Conservation (phyloP, 2,113 vertebrate genomes). For the Suncus etruscus region DNA sequence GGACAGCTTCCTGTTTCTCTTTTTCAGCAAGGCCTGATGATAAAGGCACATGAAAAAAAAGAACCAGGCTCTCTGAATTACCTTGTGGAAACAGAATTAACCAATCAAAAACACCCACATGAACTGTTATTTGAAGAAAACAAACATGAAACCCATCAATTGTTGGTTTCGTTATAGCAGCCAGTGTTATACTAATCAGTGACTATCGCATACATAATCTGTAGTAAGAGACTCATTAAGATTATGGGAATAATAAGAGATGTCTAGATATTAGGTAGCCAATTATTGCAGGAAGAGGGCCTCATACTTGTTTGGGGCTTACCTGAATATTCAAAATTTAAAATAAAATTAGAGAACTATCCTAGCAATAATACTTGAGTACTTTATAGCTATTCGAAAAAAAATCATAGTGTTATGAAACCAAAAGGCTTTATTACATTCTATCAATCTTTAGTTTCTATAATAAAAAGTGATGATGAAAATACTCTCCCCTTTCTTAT, state of each 20-base stretch:
- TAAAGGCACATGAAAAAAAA: neutral
- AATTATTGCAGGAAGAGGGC: conserved; percentile 18
- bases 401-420: conserved; percentile 51
- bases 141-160: neutral
- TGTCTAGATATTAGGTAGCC: neutral
- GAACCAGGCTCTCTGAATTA: conserved; percentile 13
- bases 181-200: neutral
- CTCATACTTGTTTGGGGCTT: neutral
- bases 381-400: conserved; percentile 43
- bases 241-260: neutral
- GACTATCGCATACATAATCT: neutral
- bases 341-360: conserved; percentile 54
- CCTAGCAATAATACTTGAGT: conserved; percentile 46
- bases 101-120: neutral
- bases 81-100: neutral
- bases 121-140: conserved; percentile 16
- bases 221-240: conserved; percentile 1
- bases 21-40: neutral
- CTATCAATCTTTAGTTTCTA: conserved; percentile 50
- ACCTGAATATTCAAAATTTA: conserved; percentile 61
- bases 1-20: neutral
- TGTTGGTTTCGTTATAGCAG: conserved; percentile 36
- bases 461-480: conserved; percentile 20
- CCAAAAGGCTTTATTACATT: conserved; percentile 56
- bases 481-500: neutral